These are phyloP conservation scores for Pogoniulus pusillus DNA, from an alignment of 2,797 vertebrate genomes.

Conservation along the genomic window DNA sequence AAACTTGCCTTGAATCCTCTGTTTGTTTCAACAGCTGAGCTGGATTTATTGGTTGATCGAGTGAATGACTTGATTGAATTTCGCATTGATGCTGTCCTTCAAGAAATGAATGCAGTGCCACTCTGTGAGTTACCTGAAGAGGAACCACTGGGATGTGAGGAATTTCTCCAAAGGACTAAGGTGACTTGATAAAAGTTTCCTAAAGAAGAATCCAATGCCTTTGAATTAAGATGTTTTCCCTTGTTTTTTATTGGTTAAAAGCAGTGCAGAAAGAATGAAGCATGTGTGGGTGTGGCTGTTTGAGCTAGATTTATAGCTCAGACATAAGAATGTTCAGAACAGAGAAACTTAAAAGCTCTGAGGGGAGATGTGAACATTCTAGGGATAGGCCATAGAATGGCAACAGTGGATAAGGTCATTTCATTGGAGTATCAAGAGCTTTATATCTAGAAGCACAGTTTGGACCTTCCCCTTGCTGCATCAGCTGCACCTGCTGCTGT, in stretches of 20 bases:
- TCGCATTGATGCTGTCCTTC: conserved; percentile 87
- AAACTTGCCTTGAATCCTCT: not conserved
- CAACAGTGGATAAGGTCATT: no score
- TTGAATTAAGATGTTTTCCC: not conserved
- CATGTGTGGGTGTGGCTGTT: no score
- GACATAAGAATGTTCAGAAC: no score
- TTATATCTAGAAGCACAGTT: no score
- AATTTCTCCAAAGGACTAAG: conserved; percentile 89
- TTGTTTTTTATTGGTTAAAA: not conserved
- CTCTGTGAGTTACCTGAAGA: conserved; percentile 88
- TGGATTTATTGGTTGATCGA: conserved; percentile 87
- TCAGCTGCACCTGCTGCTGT: no score
- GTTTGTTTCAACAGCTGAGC: conserved; percentile 74
- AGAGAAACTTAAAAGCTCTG: no score
- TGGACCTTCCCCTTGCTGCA: no score
- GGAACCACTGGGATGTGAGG: conserved; percentile 85
- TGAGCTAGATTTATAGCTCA: no score
- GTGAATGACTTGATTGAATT: conserved; percentile 90
- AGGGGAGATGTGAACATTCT: no score
- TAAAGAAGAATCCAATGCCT: not conserved
- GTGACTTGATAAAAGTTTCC: conserved; percentile 65
- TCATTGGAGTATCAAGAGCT: no score
- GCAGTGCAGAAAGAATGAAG: not conserved
- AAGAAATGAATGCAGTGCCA: conserved; percentile 83
- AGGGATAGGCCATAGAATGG: no score